Conservation (phyloP, 2,113 vertebrate species). For the Conger conger region DNA sequence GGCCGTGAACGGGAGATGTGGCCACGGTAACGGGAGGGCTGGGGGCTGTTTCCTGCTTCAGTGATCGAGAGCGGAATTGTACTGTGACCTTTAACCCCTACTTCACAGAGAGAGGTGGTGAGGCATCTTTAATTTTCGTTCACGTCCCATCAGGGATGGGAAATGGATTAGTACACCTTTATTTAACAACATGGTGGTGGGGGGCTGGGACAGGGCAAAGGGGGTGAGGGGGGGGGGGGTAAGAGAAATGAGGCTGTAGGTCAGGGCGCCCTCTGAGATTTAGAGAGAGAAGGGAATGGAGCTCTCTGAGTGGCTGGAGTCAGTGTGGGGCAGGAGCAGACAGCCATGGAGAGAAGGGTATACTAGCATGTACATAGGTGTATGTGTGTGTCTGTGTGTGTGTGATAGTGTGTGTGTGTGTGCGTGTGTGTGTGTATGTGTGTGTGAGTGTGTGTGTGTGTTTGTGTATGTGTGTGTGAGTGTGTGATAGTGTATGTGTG, state of each 20-base stretch:
- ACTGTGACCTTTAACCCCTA: conserved; percentile 19
- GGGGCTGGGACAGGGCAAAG: not conserved
- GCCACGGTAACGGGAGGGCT: not conserved
- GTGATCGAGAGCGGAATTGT: not conserved
- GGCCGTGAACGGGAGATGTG: not conserved
- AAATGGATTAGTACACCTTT: not conserved
- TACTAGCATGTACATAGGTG: too few species aligned
- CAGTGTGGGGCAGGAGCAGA: conserved; percentile 26
- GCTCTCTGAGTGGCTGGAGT: too few species aligned
- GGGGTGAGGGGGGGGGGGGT: conserved; percentile 15
- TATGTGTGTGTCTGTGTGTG: too few species aligned
- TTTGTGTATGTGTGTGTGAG: too few species aligned
- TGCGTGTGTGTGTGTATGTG: too few species aligned
- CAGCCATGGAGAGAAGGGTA: not conserved
- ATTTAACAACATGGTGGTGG: conserved; percentile 9
- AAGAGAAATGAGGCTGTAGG: conserved; percentile 14
- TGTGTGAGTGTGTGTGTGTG: not conserved
- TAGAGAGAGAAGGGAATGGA: not conserved
- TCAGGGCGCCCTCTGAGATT: not conserved
- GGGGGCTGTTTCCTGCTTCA: not conserved
- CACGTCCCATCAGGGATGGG: not conserved
- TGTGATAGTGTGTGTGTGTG: too few species aligned
- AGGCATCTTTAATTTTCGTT: conserved; percentile 11
- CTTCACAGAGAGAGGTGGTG: not conserved
- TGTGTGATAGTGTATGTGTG: too few species aligned